Evolutionary conservation across 1,140 invertebrate genomes (phyloP), one percentile per base, ranked within the genome.

Genomic region (Drosophila seguyi): DNA sequence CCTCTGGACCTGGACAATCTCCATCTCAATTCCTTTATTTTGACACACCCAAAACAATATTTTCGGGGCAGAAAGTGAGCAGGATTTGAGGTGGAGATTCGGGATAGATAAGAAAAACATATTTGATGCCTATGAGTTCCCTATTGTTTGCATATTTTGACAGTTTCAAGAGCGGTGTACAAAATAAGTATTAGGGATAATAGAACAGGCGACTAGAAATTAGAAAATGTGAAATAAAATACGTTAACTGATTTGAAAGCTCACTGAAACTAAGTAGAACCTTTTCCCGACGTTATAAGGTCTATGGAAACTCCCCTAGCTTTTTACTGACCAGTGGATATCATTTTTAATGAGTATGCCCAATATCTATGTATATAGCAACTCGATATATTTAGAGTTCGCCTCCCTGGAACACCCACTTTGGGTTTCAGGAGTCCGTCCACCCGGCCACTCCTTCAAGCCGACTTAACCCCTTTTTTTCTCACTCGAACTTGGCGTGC

Each of bases 401-500:
- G 4, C n/a, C 2, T 38, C 53, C 38, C 20, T 25, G 11, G 10
- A 34, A 60, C 62, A 34, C 62, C 62, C 39, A 66, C 62, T 61
- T 63, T 44, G 16, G 39, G 25, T 14, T 22, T 14, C 11, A 18
- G 6, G 0, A 27, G 20, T 45, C 45, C 27, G 58, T 16, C 34
- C 55, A 60, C 20, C 61, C 66, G 25, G 45, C 31, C 55, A 71
- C 67, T 74, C 75, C 72, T 56, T 27, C n/a, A 52, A 66, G 16
- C 36, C 74, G 39, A 62, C 34, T 53, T 48, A 74, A 61, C 61
- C 61, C 79, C 47, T 45, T 80, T 55, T 61, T 59, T 25, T 44
- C 60, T 50, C 50, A 42, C 58, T 45, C 55, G 68, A 48, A 55
- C 11, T 65, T 65, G 85, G 85, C 85, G 84, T 88, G 84, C 84